Evolutionary conservation across 2,113 vertebrate species (phyloP).

Genomic region (Ochotona curzoniae): DNA sequence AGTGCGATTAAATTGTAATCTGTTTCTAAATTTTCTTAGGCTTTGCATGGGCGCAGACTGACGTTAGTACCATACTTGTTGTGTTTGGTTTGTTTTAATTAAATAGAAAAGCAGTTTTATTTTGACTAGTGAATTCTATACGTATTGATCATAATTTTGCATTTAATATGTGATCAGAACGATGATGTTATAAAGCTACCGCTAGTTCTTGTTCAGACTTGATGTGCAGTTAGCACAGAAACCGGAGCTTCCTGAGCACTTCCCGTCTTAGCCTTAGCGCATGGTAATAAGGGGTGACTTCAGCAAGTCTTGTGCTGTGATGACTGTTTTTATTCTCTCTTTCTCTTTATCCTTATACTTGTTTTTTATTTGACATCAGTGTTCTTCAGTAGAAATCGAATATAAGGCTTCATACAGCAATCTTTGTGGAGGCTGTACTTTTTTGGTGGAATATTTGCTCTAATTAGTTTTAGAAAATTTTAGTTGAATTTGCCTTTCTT

Average conservation of each 20-base stretch:
- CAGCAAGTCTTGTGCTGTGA: conserved; percentile 63
- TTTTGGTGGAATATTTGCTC: conserved; percentile 56
- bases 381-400: conserved; percentile 56
- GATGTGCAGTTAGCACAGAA: background rate
- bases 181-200: conserved; percentile 24
- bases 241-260: conserved; percentile 26
- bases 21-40: conserved; percentile 41
- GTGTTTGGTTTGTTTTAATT: conserved; percentile 40
- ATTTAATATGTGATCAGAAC: background rate
- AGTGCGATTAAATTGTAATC: conserved; percentile 22
- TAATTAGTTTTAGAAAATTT: conserved; percentile 2
- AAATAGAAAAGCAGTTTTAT: conserved; percentile 58
- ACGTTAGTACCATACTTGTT: background rate
- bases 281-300: conserved; percentile 66
- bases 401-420: conserved; percentile 6
- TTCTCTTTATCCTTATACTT: conserved; percentile 54
- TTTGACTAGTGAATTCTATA: conserved; percentile 52
- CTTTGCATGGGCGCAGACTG: background rate
- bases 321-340: conserved; percentile 60
- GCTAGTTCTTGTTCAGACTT: conserved; percentile 53
- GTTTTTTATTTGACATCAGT: conserved; percentile 72
- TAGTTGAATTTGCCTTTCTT: conserved; percentile 47
- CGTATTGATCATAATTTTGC: conserved; percentile 45
- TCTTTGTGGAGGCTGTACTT: conserved; percentile 61
- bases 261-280: conserved; percentile 56